Base-by-base conservation (phyloP, 2,113 vertebrate genomes). In the Amphiprion percula region DNA sequence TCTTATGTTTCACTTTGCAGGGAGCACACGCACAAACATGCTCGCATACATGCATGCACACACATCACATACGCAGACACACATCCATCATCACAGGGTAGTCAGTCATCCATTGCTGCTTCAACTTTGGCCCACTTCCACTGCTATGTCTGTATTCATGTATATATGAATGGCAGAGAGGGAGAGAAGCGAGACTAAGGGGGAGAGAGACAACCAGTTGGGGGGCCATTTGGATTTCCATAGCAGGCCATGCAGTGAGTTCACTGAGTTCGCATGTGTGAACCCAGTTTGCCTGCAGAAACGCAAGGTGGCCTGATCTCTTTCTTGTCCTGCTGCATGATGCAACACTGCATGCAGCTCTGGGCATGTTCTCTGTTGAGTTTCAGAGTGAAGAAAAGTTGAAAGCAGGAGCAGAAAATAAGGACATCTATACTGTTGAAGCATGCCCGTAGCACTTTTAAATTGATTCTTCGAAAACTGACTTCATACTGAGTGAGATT, bases 111-210 rank as follows among this genome's bases (percentile, higher is more conserved):
- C 89, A 87, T 84, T 85, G 79, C 83, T 83, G 63, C 72, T 74
- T 92, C 85, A 90, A 87, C 91, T 91, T 87, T 90, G 87, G 61
- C 91, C 81, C 86, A 90, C 84, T 88, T 87, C 61, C 84, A 76
- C 71, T 88, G 67, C 50, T 86, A 83, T 87, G 82, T 73, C 76
- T 77, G 62, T 82, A 71, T 92, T 90, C 53, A 77, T 83, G 67
- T 92, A 81, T 88, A 71, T 92, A 72, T 91, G 80, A 85, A 89
- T 88, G 70, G 67, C 56, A 65, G 58, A 53, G 72, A 79, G 78
- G 66, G 68, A 78, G 65, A 83, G 49, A 86, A 79, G n/a, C 5
- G 60, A 77, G 84, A 85, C 74, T 73, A 44, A 33, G 44, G 14
- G 64, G 55, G 59, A 74, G 67, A 87, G 76, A 81, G 79, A 63